These are phyloP conservation scores for Acanthococcus lagerstroemiae DNA, from an alignment of 2,888 invertebrate genomes.

Conservation along the genomic window DNA sequence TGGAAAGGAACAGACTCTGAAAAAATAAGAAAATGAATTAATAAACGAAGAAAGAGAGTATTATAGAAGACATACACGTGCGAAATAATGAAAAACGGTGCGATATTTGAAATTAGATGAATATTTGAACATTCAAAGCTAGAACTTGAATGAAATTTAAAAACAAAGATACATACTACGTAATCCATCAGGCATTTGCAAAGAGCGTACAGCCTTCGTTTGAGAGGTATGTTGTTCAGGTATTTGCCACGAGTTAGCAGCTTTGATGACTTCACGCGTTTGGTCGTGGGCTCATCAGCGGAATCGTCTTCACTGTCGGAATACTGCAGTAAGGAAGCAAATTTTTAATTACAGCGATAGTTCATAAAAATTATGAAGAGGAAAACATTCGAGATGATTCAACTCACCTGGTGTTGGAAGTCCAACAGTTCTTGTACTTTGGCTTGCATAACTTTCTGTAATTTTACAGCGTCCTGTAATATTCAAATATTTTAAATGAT, in stretches of 20 bases:
- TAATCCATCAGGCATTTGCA: slow-evolving; percentile 65
- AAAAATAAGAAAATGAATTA: background rate
- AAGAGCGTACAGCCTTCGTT: slow-evolving; percentile 68
- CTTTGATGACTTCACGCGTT: slow-evolving; percentile 33
- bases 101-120: too few species aligned
- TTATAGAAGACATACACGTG: too few species aligned
- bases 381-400: too few species aligned
- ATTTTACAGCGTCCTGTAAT: slow-evolving; percentile 65
- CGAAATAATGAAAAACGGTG: too few species aligned
- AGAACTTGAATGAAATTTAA: too few species aligned
- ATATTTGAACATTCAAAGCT: too few species aligned
- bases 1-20: background rate
- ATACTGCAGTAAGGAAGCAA: slow-evolving; percentile 40
- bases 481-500: slow-evolving; percentile 29
- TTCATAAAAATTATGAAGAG: background rate
- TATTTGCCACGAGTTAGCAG: slow-evolving; percentile 44
- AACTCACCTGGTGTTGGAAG: slow-evolving; percentile 47
- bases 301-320: slow-evolving; percentile 47
- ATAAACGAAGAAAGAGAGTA: background rate
- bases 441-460: slow-evolving; percentile 73
- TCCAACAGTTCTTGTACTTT: slow-evolving; percentile 65
- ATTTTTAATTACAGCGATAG: background rate
- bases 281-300: slow-evolving; percentile 39
- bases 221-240: slow-evolving; percentile 53
- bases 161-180: slow-evolving; percentile 43